These are phyloP conservation scores for Scaeva pyrastri DNA, from an alignment of 2,888 invertebrate genomes.

Conservation along the genomic window DNA sequence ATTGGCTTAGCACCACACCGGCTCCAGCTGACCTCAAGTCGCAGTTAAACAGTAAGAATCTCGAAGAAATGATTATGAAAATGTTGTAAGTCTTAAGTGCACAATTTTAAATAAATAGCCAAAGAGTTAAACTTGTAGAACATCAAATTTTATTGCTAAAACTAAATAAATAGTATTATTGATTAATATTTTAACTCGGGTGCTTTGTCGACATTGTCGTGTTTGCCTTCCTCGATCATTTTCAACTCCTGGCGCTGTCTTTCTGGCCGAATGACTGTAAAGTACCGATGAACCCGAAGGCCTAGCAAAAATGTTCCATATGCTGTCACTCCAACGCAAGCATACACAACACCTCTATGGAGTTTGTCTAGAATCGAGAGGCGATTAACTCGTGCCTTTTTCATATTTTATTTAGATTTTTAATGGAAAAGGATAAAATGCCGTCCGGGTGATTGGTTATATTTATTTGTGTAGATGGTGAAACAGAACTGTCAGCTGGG, in stretches of 20 bases:
- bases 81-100: conserved; percentile 78
- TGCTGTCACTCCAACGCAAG: conserved; percentile 85
- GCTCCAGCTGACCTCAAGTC: conserved; percentile 80
- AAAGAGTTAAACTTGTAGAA: conserved; percentile 36
- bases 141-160: conserved; percentile 52
- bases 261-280: conserved; percentile 84
- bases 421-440: neutral
- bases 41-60: conserved; percentile 82
- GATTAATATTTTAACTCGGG: conserved; percentile 80
- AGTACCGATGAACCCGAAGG: conserved; percentile 84
- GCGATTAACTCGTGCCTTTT: conserved; percentile 80
- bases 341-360: conserved; percentile 85
- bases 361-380: conserved; percentile 84
- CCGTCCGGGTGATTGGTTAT: neutral
- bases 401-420: conserved; percentile 78
- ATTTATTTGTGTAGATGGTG: neutral
- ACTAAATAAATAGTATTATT: conserved; percentile 39
- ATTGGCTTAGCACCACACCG: conserved; percentile 85
- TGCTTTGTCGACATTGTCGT: conserved; percentile 81
- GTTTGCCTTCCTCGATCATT: conserved; percentile 84
- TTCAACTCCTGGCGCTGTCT: conserved; percentile 83
- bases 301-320: conserved; percentile 85
- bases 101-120: conserved; percentile 32
- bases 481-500: conserved; percentile 11
- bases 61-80: conserved; percentile 83